Percentiles rank a stretch among this genome's conserved stretches.
Evolutionary conservation across 2,888 invertebrate species (phyloP).

Genomic region (Seira musarum): DNA sequence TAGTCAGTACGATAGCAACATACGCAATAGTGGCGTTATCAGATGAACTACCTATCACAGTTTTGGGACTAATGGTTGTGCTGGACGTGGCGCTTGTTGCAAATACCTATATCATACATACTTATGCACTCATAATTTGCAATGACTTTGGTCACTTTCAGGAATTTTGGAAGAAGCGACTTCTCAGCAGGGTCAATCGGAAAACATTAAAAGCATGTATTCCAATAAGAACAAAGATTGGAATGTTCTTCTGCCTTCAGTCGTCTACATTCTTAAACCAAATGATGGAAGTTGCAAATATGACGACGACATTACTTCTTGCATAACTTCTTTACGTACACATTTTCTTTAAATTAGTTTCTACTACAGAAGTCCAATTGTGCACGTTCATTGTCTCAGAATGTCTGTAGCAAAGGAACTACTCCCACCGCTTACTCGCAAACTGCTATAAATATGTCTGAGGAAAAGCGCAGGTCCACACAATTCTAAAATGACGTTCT

Average conservation of each 20-base stretch:
- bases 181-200: background rate
- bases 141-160: constrained; percentile 16
- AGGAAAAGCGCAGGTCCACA: no score
- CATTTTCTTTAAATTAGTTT: no score
- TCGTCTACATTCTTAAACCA: no score
- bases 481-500: no score
- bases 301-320: constrained; percentile 13
- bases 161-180: constrained; percentile 11
- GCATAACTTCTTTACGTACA: no score
- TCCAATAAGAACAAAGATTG: constrained; percentile 20
- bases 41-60: background rate
- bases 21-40: constrained; percentile 20
- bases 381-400: no score
- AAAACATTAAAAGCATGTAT: constrained; percentile 2
- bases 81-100: constrained; percentile 10
- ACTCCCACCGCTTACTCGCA: no score
- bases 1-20: constrained; percentile 22
- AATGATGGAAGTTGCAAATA: background rate
- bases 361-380: no score
- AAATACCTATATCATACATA: background rate
- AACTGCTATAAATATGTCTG: no score
- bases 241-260: constrained; percentile 5
- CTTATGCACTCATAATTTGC: constrained; percentile 8
- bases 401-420: no score
- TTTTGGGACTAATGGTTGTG: constrained; percentile 3